phyloP scores from a whole-genome alignment of 2,113 vertebrate genomes.

The Burhinus bistriatus region DNA sequence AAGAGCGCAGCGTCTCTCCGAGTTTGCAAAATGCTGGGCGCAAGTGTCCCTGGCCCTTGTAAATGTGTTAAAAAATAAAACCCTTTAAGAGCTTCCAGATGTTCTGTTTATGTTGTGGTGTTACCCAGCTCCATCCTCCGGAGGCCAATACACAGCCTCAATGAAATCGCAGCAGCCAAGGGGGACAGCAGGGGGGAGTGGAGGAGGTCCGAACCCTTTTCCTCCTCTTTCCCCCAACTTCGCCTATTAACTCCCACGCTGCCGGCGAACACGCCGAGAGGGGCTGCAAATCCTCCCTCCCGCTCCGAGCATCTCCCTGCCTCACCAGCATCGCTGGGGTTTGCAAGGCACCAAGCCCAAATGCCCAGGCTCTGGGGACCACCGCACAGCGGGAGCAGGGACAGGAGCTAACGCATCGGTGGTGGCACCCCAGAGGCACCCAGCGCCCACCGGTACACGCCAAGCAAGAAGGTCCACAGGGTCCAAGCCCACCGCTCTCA shows the following conservation, averaged over 20 bases:
- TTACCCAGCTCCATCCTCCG: slow-evolving; percentile 30
- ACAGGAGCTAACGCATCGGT: neutral
- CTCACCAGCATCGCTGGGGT: accelerated
- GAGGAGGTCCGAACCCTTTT: neutral
- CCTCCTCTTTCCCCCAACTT: neutral
- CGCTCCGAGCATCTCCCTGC: neutral
- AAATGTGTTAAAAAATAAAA: slow-evolving; percentile 65
- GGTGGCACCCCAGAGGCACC: neutral
- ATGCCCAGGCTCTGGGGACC: neutral
- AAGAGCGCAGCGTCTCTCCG: neutral
- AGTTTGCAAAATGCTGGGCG: neutral
- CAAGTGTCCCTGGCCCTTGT: slow-evolving; percentile 55
- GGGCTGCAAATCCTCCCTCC: neutral
- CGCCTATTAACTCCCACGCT: neutral
- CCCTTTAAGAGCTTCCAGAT: slow-evolving; percentile 70
- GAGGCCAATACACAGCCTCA: slow-evolving; percentile 37
- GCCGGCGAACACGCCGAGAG: neutral
- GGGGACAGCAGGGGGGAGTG: neutral
- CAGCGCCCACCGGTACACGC: neutral
- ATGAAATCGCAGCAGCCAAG: slow-evolving; percentile 5
- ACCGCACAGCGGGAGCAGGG: neutral
- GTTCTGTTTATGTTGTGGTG: slow-evolving; percentile 36
- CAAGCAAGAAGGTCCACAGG: neutral
- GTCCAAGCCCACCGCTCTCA: neutral
- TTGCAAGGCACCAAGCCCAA: neutral